A percentile compares a stretch with the other conserved stretches of the same genome.
These are phyloP conservation scores for Plusia festucae DNA, from an alignment of 2,888 invertebrate species.

Conservation along the genomic window DNA sequence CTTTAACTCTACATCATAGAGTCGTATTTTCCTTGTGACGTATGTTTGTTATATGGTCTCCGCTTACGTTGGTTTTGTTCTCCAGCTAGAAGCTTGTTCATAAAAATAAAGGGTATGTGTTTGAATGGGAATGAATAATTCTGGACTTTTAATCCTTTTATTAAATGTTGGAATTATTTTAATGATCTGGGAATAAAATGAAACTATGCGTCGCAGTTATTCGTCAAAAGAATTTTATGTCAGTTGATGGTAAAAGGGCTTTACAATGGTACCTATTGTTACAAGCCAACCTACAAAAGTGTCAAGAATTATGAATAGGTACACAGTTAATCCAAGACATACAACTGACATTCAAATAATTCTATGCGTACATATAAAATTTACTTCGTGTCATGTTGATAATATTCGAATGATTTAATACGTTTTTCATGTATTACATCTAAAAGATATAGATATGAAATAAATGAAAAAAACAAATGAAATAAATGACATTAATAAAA, in stretches of 20 bases:
- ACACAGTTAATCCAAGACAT: background rate
- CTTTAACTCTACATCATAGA: slow-evolving; percentile 48
- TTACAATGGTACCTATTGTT: background rate
- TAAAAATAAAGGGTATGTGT: slow-evolving; percentile 75
- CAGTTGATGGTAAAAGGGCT: slow-evolving; percentile 10
- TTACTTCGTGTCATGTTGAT: too few species aligned
- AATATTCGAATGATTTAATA: too few species aligned
- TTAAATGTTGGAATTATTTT: slow-evolving; percentile 56
- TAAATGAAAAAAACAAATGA: too few species aligned
- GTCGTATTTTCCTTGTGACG: slow-evolving; percentile 46
- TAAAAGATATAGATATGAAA: too few species aligned
- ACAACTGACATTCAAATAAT: background rate
- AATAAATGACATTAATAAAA: too few species aligned
- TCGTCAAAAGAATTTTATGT: slow-evolving; percentile 21
- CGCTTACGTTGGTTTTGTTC: slow-evolving; percentile 78
- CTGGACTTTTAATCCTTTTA: slow-evolving; percentile 60
- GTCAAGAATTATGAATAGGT: background rate
- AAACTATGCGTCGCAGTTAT: slow-evolving; percentile 22
- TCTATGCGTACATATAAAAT: too few species aligned
- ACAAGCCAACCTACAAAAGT: background rate
- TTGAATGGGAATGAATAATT: slow-evolving; percentile 66
- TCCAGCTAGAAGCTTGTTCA: slow-evolving; percentile 76
- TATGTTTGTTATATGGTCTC: slow-evolving; percentile 28
- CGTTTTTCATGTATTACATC: too few species aligned
- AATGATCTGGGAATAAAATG: slow-evolving; percentile 58